Evolutionary conservation across 2,888 invertebrate species (phyloP), one percentile per base, ranked within the genome.

Genomic region (Tinea pellionella): DNA sequence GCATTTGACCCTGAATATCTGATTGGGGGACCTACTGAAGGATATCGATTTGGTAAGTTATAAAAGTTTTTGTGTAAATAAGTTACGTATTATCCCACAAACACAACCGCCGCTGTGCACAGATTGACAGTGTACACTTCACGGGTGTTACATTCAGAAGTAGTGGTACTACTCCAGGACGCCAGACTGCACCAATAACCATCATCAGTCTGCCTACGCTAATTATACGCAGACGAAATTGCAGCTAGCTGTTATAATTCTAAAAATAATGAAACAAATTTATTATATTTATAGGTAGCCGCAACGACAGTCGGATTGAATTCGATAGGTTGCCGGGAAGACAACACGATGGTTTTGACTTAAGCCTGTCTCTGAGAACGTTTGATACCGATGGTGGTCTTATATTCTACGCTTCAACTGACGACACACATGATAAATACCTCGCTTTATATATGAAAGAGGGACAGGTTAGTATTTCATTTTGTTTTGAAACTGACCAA

Each of bases 361-460:
- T 97, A 64, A 91, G 92, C 12, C 85, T 98, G 9, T 89, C 92
- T 7, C 91, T 99, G 77, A 93, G 94, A 64, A 95, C 96, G 0
- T 89, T 89, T 61, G 89, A 89, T 62, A 82, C 86, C n/a, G 88
- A 90, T 9, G 92, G 94, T 61, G 97, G 97, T 0, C 85, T 97
- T 6, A 89, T 98, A 13, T 94, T 98, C 84, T 98, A 96, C 78
- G 91, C 93, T 0, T 80, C 91, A 0, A 72, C 80, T 0, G 91
- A 93, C 61, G 80, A 81, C 11, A 80, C 88, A 1, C 90, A 92
- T 16, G 75, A 76, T 0, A 93, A 95, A 71, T 93, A 93, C 71
- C 90, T 95, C 0, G 92, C 94, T 0, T 78, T 96, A 9, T 94
- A 92, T 68, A 80, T 98, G 72, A 88, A 89, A 63, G 89, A 93